These are phyloP conservation scores for Dyspetes luteomarginatus DNA, from an alignment of 2,888 invertebrate species.

Conservation along the genomic window DNA sequence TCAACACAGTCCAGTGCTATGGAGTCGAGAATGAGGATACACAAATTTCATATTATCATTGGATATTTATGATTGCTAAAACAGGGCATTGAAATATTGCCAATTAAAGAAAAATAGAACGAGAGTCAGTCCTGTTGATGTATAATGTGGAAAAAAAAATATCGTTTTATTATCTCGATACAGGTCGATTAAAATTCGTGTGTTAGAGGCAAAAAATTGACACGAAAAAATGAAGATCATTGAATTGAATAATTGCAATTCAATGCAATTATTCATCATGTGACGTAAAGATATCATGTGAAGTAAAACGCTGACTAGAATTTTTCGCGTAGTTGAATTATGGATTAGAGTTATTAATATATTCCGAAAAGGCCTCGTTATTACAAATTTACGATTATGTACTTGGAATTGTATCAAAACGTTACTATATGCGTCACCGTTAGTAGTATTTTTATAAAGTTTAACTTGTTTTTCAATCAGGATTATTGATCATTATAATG, in stretches of 20 bases:
- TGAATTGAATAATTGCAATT: constrained; percentile 27
- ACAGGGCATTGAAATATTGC: constrained; percentile 1
- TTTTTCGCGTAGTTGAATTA: constrained; percentile 71
- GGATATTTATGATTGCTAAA: not conserved
- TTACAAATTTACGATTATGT: constrained; percentile 70
- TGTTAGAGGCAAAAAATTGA: constrained; percentile 35
- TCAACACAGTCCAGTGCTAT: constrained; percentile 38
- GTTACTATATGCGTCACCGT: constrained; percentile 75
- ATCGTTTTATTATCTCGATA: constrained; percentile 26
- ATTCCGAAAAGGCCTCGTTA: constrained; percentile 68
- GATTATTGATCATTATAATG: constrained; percentile 63
- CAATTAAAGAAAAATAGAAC: constrained; percentile 29
- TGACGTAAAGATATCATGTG: constrained; percentile 40
- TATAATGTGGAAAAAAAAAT: constrained; percentile 5
- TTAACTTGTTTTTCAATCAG: constrained; percentile 75
- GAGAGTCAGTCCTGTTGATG: constrained; percentile 32
- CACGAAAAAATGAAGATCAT: constrained; percentile 10
- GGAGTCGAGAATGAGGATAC: not conserved
- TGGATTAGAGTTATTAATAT: constrained; percentile 67
- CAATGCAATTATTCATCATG: constrained; percentile 45
- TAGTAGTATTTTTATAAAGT: constrained; percentile 81
- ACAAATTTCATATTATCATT: constrained; percentile 21
- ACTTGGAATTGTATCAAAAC: constrained; percentile 75
- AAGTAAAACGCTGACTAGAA: constrained; percentile 68
- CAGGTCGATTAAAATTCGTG: constrained; percentile 31